Percentiles rank a stretch among this genome's conserved stretches.
Evolutionary conservation across 2,888 invertebrate species (phyloP).

Genomic region (Tetragonula carbonaria): DNA sequence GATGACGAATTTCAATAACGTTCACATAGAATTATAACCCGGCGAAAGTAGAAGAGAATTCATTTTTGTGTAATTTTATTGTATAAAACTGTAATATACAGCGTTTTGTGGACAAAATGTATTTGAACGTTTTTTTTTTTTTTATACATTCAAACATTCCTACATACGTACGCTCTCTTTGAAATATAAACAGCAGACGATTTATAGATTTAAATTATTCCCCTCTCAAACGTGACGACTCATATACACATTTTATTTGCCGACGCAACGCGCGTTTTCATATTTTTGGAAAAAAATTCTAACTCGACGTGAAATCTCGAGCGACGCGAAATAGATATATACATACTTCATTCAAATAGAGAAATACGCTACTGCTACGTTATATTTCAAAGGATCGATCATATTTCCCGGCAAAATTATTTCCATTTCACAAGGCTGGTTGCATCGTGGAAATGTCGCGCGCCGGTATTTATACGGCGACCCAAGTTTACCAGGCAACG

Average conservation of each 20-base stretch:
- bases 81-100: not conserved
- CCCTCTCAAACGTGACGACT: too few relatives aligned
- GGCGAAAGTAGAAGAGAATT: not conserved
- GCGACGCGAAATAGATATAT: not conserved
- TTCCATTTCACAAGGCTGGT: not conserved
- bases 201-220: not conserved
- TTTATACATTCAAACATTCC: not conserved
- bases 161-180: too few relatives aligned
- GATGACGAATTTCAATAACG: not conserved
- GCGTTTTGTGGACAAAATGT: not conserved
- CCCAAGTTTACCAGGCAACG: constrained; percentile 41
- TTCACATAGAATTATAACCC: not conserved
- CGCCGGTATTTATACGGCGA: constrained; percentile 48
- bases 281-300: too few relatives aligned
- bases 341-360: not conserved
- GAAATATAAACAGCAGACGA: not conserved
- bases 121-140: not conserved
- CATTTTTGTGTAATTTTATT: not conserved
- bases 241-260: too few relatives aligned
- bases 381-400: not conserved
- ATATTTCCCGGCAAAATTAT: not conserved
- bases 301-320: too few relatives aligned
- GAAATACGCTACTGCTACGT: not conserved
- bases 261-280: too few relatives aligned
- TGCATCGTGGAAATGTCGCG: constrained; percentile 6